A percentile compares a stretch with the other conserved stretches of the same genome.
Evolutionary conservation across 2,888 invertebrate genomes (phyloP).

Genomic region (Ophion slaviceki): DNA sequence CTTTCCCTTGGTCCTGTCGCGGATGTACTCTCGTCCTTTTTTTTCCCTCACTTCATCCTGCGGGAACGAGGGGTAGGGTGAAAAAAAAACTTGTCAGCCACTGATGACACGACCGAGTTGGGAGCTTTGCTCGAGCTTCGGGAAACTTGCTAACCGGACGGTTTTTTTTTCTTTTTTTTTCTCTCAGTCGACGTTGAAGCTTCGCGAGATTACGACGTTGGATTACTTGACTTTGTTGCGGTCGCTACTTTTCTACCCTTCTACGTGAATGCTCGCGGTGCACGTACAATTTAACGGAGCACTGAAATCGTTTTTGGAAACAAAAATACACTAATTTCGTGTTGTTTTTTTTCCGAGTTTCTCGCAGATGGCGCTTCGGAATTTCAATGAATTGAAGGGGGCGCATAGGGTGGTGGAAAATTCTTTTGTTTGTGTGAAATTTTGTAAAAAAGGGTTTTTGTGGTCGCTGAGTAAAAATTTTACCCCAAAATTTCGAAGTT

Average conservation of each 20-base stretch:
- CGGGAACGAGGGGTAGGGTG: neutral
- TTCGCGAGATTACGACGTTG: neutral
- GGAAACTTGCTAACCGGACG: neutral
- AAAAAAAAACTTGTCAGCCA: neutral
- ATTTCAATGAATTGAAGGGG: neutral
- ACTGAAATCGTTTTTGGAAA: too few relatives aligned
- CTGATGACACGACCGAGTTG: constrained; percentile 12
- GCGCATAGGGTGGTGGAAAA: neutral
- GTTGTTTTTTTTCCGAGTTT: neutral
- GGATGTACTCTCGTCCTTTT: constrained; percentile 17
- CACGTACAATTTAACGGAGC: too few relatives aligned
- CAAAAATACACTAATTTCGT: too few relatives aligned
- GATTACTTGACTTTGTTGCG: neutral
- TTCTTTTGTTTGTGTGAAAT: too few relatives aligned
- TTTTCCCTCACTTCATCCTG: neutral
- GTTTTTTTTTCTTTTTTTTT: neutral
- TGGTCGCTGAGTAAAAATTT: too few relatives aligned
- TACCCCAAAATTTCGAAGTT: too few relatives aligned
- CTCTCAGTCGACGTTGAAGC: neutral
- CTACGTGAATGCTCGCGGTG: too few relatives aligned
- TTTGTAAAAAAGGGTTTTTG: too few relatives aligned
- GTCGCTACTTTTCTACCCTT: too few relatives aligned
- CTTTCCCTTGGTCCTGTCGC: constrained; percentile 41
- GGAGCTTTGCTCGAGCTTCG: constrained; percentile 5
- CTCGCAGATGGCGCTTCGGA: too few relatives aligned